phyloP scores from a whole-genome alignment of 2,797 vertebrate species.

The Trachurus trachurus region DNA sequence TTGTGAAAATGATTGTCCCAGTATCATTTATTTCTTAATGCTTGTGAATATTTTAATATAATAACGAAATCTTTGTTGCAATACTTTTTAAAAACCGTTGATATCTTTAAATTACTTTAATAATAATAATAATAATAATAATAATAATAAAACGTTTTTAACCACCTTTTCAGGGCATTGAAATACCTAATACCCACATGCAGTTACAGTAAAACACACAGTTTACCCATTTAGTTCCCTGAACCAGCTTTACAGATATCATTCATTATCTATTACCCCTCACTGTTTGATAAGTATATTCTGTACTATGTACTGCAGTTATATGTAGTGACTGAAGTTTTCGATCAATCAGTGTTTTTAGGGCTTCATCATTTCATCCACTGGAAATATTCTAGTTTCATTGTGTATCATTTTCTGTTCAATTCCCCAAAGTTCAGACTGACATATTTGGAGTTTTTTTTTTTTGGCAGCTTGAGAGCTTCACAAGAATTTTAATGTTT shows the following conservation, averaged over 20 bases:
- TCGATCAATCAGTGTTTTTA: neutral
- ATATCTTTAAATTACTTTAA: no score
- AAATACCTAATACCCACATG: neutral
- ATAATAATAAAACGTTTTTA: neutral
- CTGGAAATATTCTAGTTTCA: neutral
- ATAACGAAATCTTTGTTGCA: neutral
- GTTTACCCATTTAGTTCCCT: neutral
- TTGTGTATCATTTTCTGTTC: neutral
- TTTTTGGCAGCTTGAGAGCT: neutral
- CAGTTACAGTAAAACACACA: conserved; percentile 7
- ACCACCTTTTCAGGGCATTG: neutral
- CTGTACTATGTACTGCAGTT: no score
- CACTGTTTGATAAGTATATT: neutral
- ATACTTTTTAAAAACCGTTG: neutral
- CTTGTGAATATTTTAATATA: neutral
- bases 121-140: no score
- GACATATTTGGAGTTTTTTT: neutral
- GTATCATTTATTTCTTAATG: neutral
- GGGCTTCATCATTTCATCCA: neutral
- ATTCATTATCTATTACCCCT: neutral
- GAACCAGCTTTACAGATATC: neutral
- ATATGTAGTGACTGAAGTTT: neutral
- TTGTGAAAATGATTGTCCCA: neutral
- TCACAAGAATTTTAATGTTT: conserved; percentile 3
- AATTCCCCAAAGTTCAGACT: neutral